Conservation (phyloP, 2,113 vertebrate species). For the Triplophysa rosa region DNA sequence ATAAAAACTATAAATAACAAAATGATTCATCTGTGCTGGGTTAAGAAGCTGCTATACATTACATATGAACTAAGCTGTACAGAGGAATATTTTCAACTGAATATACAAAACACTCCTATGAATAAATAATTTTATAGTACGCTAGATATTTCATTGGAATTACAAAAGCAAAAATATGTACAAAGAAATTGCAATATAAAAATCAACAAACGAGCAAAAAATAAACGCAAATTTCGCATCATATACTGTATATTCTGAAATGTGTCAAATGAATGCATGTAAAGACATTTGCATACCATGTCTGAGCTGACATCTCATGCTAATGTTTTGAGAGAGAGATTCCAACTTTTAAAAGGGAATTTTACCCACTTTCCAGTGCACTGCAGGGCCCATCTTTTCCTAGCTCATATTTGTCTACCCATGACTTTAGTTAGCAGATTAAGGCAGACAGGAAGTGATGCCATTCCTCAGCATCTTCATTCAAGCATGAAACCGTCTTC, state of each 20-base stretch:
- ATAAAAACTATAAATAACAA: conserved; percentile 57
- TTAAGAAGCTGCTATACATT: conserved; percentile 71
- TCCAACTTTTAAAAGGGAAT: neutral
- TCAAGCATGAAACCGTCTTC: conserved; percentile 55
- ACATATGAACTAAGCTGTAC: conserved; percentile 69
- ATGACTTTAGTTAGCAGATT: neutral
- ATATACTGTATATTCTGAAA: conserved; percentile 64
- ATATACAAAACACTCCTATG: conserved; percentile 76
- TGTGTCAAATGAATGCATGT: neutral
- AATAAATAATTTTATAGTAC: conserved; percentile 74
- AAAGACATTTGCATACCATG: neutral
- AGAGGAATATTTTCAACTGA: conserved; percentile 71
- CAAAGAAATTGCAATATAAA: conserved; percentile 73
- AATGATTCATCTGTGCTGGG: conserved; percentile 54
- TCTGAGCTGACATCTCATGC: neutral
- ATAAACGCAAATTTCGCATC: conserved; percentile 70
- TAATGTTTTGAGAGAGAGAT: conserved; percentile 1
- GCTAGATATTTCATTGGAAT: conserved; percentile 68
- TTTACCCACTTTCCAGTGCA: neutral
- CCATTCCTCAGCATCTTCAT: conserved; percentile 41
- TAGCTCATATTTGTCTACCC: neutral
- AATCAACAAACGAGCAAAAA: conserved; percentile 62
- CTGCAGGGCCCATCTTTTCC: neutral
- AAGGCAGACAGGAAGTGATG: conserved; percentile 12
- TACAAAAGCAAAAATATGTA: conserved; percentile 76